These are phyloP conservation scores for Crotalus adamanteus DNA, from an alignment of 2,797 vertebrate genomes.

Conservation along the genomic window DNA sequence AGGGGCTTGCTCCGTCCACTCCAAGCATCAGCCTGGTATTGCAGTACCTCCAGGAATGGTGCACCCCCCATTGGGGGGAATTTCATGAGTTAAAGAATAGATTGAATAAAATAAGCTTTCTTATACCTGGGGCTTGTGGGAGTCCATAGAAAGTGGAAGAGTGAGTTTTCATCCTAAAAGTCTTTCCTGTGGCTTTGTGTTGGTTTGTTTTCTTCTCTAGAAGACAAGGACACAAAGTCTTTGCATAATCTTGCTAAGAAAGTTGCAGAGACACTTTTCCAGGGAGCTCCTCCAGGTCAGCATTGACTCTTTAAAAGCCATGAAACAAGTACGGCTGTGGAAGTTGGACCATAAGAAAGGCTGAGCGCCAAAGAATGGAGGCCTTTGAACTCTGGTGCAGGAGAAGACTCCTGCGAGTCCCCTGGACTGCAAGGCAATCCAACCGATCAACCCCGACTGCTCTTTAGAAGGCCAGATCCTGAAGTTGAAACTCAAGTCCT, in stretches of 20 bases:
- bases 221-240: too few species aligned
- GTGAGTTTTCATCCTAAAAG: accelerated
- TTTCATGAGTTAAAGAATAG: background rate
- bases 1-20: background rate
- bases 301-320: background rate
- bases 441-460: too few species aligned
- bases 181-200: too few species aligned
- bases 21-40: constrained; percentile 50
- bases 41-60: constrained; percentile 50
- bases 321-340: background rate
- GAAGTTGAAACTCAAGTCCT: too few species aligned
- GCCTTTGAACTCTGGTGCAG: too few species aligned
- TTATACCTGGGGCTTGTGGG: background rate
- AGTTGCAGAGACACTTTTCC: background rate
- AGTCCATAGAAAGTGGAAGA: background rate
- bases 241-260: background rate
- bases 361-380: too few species aligned
- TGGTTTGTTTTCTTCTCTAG: background rate
- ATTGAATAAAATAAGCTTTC: background rate
- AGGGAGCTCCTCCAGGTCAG: background rate
- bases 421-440: too few species aligned
- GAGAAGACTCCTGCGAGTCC: too few species aligned
- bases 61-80: background rate
- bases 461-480: too few species aligned
- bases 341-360: too few species aligned